Base-by-base conservation (phyloP, 2,888 invertebrate genomes). In the Microchrysa polita region DNA sequence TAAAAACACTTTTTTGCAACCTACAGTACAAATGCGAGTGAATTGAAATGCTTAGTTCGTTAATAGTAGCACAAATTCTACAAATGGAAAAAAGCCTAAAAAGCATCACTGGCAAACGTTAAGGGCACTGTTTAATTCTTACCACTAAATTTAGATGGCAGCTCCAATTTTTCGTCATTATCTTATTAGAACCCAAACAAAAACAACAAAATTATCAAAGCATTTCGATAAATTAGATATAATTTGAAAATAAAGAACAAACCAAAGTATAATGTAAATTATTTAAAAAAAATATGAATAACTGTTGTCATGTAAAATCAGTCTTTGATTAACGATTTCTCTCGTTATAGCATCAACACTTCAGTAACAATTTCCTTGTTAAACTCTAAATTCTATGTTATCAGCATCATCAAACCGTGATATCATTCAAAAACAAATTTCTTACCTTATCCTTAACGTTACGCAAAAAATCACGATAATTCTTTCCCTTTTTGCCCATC, bases 401-500 rank as follows among this genome's bases (percentile, higher is more conserved):
- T 34, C 27, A n/a, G 27, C 7, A 34, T 34, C 27, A 48, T 48
- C 12, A 48, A 48, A 48, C 48, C 2, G 16, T 48, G 48, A 34
- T 34, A 34, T 34, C 27, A 34, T 44, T 20, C 52, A 23, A 48
- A 27, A 55, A 55, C 14, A 12, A 5, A 53, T 18, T n/a, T 74
- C 80, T 82, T 84, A 95, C 95, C 91, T 93, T 95, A 82, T 93
- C 94, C 84, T 94, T 95, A 12, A 97, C 91, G 81, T 90, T 94
- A 84, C 93, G 94, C 79, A 95, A 90, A 82, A 95, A 93, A 79
- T 96, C 95, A 78, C 90, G 90, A 84, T 93, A 93, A 73, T 85
- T 83, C 65, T 83, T 82, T 20, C 83, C 81, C 34, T 81, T 82
- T 83, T 83, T 88, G 85, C 73, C 88, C 85, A 80, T 87, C 84